Evolutionary conservation across 2,888 invertebrate species (phyloP).

Genomic region (Himalopsyche kuldschensis): DNA sequence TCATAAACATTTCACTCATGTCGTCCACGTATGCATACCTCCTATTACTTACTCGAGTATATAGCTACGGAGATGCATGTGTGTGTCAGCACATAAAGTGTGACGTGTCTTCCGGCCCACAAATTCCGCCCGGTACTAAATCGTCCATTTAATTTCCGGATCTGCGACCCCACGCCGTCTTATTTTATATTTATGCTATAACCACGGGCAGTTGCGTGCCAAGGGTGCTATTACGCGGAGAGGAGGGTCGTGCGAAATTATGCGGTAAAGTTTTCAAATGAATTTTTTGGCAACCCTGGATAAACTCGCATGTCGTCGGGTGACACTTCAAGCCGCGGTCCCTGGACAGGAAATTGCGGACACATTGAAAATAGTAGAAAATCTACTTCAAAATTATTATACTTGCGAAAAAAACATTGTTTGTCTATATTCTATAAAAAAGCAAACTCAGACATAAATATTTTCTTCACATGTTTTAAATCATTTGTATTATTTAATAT

Average conservation of each 20-base stretch:
- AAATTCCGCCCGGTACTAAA: constrained; percentile 7
- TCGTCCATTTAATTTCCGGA: constrained; percentile 31
- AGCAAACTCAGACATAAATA: too few species aligned
- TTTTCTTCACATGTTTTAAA: too few species aligned
- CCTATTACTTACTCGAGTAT: neutral
- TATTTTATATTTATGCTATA: neutral
- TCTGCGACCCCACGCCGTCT: constrained; percentile 2
- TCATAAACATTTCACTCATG: neutral
- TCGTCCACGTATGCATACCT: neutral
- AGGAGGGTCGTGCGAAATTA: neutral
- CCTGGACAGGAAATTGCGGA: too few species aligned
- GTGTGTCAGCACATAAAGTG: neutral
- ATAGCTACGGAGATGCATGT: neutral
- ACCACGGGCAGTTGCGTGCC: neutral
- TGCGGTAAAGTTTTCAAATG: neutral
- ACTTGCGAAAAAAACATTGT: too few species aligned
- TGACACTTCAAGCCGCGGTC: too few species aligned
- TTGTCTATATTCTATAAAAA: too few species aligned
- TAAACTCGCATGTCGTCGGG: neutral
- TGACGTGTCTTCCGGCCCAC: neutral
- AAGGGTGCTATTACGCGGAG: neutral
- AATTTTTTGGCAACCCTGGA: neutral
- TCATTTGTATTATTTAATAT: too few species aligned
- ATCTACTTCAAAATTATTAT: too few species aligned
- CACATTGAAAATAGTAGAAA: too few species aligned